Evolutionary conservation across 2,888 invertebrate genomes (phyloP), one percentile per base, ranked within the genome.

Genomic region (Melolontha melolontha): DNA sequence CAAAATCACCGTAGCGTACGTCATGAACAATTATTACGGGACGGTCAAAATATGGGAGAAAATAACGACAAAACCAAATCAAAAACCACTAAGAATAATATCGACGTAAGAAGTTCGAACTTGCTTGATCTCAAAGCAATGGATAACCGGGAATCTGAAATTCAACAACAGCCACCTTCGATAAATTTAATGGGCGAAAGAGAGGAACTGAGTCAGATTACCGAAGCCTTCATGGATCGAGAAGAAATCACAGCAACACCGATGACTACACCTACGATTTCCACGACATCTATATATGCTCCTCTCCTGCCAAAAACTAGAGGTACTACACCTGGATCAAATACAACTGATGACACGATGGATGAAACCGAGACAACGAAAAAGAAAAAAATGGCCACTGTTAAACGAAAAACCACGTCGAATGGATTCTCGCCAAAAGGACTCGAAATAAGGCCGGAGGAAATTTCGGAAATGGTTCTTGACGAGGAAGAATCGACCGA

Each of bases 1-100:
- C 42, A 41, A 67, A 67, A 67, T 67, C 47, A 29, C 5, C 67
- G 67, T 11, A 54, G 47, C 29, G 62, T 62, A 27, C 66, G 27
- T 17, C 17, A 17, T 11, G 27, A 7, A 16, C 1, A 54, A 39
- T 6, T 12, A 57, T 41, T 39, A 27, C n/a, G 42, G 50, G 1
- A 5, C n/a, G 12, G 12, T n/a, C 11, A 11, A 41, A 27, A 16
- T 11, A 17, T n/a, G 42, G 17, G 42, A 40, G 16, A 27, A 12
- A 12, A 16, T 7, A 4, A 10, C 34, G n/a, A 34, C 6, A 34
- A 34, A 34, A 34, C 6, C 10, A 34, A 34, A 34, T 34, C 34
- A 6, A 34, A 34, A 34, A 2, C 34, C 10, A 34, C 1, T 10
- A 34, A 34, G 6, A 10, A 6, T 6, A 10, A 34, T 8, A 6